Evolutionary conservation across 2,113 vertebrate species (phyloP), one percentile per base, ranked within the genome.

Genomic region (Sinosuthora webbiana): DNA sequence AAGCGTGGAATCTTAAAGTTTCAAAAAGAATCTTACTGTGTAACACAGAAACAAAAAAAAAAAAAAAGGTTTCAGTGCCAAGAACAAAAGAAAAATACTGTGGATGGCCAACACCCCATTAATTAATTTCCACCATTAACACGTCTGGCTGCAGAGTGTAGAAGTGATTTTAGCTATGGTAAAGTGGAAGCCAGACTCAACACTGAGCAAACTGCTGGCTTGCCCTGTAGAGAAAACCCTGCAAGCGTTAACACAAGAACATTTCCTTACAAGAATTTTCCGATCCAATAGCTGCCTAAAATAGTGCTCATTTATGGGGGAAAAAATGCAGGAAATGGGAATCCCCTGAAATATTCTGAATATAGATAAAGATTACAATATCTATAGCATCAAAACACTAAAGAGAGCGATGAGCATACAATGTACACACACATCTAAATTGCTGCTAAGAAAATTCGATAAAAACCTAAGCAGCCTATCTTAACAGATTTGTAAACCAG

Each of bases 281-380:
- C 20, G 2, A 95, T 56, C 52, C 84, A 45, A 91, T 14, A 91
- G 70, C 67, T 94, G 70, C 35, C 35, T 93, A 94, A 82, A 90
- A 37, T 20, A 82, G 39, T 12, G 17, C 11, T 86, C 44, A 49
- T 70, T 75, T 28, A 37, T 10, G 6, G 28, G 28, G 8, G 6
- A 50, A 50, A 50, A 50, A 25, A 50, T 3, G 31, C 7, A 13
- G 17, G 22, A 87, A 87, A 80, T 5, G 5, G 49, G 73, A 79
- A 60, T 60, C 9, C 37, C 49, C 31, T 33, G 17, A 85, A 83
- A 86, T 74, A 95, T 52, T 90, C 52, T 57, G 57, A 67, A 74
- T 37, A 57, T 4, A 90, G 30, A 59, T 44, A 74, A 85, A 64
- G 22, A 69, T 50, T 65, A 73, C 59, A 42, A 4, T 18, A 57